Evolutionary conservation across 2,797 vertebrate genomes (phyloP).

Genomic region (Zalophus californianus): DNA sequence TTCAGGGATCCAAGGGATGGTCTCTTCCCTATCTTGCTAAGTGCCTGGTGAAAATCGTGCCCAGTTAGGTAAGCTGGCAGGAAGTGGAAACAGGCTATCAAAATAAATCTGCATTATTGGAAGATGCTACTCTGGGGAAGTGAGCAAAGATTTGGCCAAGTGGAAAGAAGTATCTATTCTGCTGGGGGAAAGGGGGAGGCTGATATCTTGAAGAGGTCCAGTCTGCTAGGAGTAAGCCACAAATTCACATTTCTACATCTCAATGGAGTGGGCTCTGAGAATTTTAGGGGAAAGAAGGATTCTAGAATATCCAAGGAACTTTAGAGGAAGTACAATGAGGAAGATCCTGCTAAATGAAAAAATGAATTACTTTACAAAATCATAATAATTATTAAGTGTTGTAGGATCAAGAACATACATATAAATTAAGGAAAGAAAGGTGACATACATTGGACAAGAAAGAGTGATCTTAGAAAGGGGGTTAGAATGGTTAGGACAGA

Average conservation of each 20-base stretch:
- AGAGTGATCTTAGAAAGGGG: background rate
- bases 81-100: background rate
- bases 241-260: background rate
- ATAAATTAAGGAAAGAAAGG: background rate
- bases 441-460: background rate
- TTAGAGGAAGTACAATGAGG: background rate
- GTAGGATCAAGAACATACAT: background rate
- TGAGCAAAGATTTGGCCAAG: background rate
- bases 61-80: background rate
- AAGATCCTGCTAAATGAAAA: background rate
- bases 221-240: background rate
- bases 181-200: fast-evolving
- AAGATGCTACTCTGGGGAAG: background rate
- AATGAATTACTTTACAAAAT: background rate
- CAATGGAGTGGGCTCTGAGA: background rate
- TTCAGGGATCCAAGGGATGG: background rate
- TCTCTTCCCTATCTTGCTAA: background rate
- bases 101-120: background rate
- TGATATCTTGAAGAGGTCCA: background rate
- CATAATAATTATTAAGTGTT: background rate
- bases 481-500: background rate
- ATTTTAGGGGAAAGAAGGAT: background rate
- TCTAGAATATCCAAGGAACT: background rate
- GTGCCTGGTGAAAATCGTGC: background rate
- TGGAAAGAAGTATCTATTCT: background rate